Evolutionary conservation across 2,888 invertebrate species (phyloP).

Genomic region (Drosophila tanythrix): DNA sequence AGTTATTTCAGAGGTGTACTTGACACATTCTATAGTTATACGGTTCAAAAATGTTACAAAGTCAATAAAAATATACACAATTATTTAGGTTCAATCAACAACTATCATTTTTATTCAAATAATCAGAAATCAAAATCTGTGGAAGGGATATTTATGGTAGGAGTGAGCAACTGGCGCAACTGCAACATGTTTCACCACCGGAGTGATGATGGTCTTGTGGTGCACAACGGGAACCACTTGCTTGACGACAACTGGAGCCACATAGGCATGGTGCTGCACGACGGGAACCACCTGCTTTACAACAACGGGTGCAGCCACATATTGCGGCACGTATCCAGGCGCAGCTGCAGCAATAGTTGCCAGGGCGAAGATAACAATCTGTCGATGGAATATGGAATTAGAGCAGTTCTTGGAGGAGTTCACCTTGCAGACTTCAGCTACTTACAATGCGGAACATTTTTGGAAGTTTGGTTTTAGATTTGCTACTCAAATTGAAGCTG

Average conservation of each 20-base stretch:
- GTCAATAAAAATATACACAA: not conserved
- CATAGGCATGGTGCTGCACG: not conserved
- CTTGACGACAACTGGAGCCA: not conserved
- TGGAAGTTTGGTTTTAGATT: not conserved
- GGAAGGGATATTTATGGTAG: not conserved
- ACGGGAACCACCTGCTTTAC: not conserved
- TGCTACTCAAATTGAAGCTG: not conserved
- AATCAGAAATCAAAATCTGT: not conserved
- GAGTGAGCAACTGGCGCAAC: not conserved
- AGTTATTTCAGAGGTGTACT: not conserved
- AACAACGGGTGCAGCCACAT: not conserved
- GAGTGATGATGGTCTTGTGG: not conserved
- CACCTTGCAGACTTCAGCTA: not conserved
- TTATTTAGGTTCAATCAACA: not conserved
- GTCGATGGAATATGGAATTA: not conserved
- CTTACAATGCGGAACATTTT: not conserved
- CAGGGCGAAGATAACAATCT: not conserved
- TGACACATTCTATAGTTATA: not conserved
- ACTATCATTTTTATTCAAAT: not conserved
- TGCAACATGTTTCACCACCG: conserved; percentile 1
- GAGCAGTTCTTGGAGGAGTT: not conserved
- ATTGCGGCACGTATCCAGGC: not conserved
- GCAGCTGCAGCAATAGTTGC: not conserved
- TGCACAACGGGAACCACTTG: not conserved
- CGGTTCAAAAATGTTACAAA: not conserved